Conservation (phyloP, 92 coral and sea anemone genomes). For the Zoanthus solanderi region DNA sequence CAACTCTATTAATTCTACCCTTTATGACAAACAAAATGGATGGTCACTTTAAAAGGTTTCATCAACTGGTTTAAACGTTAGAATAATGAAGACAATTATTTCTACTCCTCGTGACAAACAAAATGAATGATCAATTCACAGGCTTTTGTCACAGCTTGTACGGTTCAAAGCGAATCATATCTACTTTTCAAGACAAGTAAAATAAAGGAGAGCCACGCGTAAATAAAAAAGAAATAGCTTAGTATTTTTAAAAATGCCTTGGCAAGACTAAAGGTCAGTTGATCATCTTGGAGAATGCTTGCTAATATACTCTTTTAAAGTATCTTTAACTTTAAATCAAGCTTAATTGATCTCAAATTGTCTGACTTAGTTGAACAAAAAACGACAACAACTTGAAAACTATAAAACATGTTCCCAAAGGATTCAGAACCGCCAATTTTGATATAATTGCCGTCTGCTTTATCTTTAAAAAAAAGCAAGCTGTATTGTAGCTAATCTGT, state of each 20-base stretch:
- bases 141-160: too few relatives aligned
- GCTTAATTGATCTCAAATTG: neutral
- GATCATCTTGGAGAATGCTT: neutral
- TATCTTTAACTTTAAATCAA: neutral
- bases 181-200: too few relatives aligned
- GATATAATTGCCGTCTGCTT: neutral
- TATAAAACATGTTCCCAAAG: neutral
- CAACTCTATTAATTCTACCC: too few relatives aligned
- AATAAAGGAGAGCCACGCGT: too few relatives aligned
- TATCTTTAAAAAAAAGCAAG: neutral
- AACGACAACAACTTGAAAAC: slow-evolving; percentile 2
- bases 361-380: neutral
- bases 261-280: neutral
- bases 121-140: too few relatives aligned
- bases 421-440: neutral
- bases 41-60: too few relatives aligned
- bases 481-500: neutral
- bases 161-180: too few relatives aligned
- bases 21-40: too few relatives aligned
- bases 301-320: neutral
- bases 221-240: neutral
- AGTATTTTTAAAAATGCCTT: neutral
- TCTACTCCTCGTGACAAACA: too few relatives aligned
- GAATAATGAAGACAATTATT: too few relatives aligned
- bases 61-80: too few relatives aligned